These are phyloP conservation scores for Dasypus novemcinctus DNA, from an alignment of 2,113 vertebrate species.

Conservation along the genomic window DNA sequence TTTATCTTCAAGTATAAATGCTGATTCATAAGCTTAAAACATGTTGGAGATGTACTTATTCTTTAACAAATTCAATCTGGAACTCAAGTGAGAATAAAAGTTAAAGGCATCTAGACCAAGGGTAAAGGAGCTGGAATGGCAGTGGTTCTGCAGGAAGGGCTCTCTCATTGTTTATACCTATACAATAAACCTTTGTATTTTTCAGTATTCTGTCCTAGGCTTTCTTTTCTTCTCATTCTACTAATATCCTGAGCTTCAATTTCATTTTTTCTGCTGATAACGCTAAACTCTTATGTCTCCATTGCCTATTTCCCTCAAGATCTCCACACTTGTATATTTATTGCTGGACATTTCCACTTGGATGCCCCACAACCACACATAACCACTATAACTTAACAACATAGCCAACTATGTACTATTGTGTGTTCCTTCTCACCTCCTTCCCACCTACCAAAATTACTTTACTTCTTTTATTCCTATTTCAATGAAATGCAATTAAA, in stretches of 20 bases:
- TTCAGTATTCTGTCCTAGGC: not conserved
- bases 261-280: not conserved
- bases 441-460: not conserved
- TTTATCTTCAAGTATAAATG: not conserved
- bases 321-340: not conserved
- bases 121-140: not conserved
- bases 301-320: not conserved
- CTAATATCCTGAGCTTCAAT: not conserved
- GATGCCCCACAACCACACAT: not conserved
- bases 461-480: not conserved
- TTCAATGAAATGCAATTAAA: not conserved
- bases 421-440: not conserved
- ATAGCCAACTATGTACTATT: not conserved
- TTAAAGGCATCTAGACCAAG: not conserved
- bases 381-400: not conserved
- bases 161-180: not conserved
- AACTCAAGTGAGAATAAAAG: not conserved
- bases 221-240: not conserved
- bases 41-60: not conserved
- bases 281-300: not conserved
- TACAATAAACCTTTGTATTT: not conserved
- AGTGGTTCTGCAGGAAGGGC: not conserved
- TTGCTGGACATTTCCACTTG: not conserved
- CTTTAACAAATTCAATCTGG: not conserved
- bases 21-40: not conserved